A percentile compares a stretch with the other conserved stretches of the same genome.
These are phyloP conservation scores for Papilio glaucus DNA, from an alignment of 1,140 invertebrate species.

Conservation along the genomic window DNA sequence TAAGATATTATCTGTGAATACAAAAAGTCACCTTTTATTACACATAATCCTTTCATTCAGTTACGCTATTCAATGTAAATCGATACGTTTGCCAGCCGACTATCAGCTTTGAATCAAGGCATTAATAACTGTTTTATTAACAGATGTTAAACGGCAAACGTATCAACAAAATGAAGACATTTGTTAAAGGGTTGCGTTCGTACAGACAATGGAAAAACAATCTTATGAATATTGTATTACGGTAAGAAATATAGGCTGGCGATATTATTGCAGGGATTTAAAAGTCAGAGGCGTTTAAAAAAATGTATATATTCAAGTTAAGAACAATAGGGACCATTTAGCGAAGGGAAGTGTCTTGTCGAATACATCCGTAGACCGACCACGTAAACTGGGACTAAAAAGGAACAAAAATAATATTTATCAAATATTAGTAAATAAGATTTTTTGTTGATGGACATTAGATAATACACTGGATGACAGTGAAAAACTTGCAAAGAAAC, in stretches of 20 bases:
- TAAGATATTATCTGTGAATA: constrained; percentile 76
- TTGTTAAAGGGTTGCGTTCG: constrained; percentile 55
- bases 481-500: too few relatives aligned
- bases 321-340: constrained; percentile 68
- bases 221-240: constrained; percentile 37
- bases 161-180: constrained; percentile 54
- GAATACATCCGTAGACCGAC: constrained; percentile 38
- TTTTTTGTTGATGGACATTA: too few relatives aligned
- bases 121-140: constrained; percentile 36
- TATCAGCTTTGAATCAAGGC: constrained; percentile 44
- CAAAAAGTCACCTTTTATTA: constrained; percentile 68
- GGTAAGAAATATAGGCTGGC: constrained; percentile 29
- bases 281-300: constrained; percentile 62
- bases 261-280: constrained; percentile 47
- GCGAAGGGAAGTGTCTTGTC: constrained; percentile 67
- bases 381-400: constrained; percentile 41
- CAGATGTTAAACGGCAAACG: constrained; percentile 40
- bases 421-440: not conserved
- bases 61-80: constrained; percentile 52
- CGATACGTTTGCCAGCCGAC: constrained; percentile 49
- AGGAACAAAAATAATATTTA: constrained; percentile 17
- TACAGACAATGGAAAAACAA: constrained; percentile 24
- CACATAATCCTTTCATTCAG: constrained; percentile 71
- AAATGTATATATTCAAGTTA: constrained; percentile 64
- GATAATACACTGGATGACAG: too few relatives aligned